Evolutionary conservation across 2,797 vertebrate species (phyloP).

Genomic region (Anguilla obscura): DNA sequence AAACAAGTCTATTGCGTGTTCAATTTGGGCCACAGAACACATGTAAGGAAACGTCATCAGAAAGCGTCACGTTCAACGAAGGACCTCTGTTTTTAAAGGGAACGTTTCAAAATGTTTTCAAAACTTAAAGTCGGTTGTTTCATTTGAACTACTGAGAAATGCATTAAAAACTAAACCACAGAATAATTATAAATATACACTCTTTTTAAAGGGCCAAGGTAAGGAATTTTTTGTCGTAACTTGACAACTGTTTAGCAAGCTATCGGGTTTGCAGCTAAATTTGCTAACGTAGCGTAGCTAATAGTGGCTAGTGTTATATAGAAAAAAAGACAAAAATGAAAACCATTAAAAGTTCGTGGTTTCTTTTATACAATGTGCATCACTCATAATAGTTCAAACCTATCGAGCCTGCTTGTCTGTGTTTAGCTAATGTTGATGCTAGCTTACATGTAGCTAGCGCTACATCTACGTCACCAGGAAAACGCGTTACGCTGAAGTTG

Average conservation of each 20-base stretch:
- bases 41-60: slow-evolving; percentile 28
- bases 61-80: slow-evolving; percentile 38
- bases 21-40: not conserved
- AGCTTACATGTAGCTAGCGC: too few species aligned
- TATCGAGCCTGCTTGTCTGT: too few species aligned
- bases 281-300: not conserved
- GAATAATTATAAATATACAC: not conserved
- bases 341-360: not conserved
- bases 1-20: not conserved
- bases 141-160: not conserved
- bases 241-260: not conserved
- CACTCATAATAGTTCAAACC: not conserved
- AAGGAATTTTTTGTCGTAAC: slow-evolving; percentile 5
- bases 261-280: slow-evolving; percentile 9
- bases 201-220: not conserved
- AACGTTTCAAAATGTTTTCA: slow-evolving; percentile 14
- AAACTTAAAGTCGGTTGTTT: slow-evolving; percentile 18
- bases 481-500: too few species aligned
- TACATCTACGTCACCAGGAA: too few species aligned
- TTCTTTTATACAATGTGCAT: not conserved
- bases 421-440: too few species aligned
- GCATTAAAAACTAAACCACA: slow-evolving; percentile 1
- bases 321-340: not conserved
- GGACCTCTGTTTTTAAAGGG: slow-evolving; percentile 56
- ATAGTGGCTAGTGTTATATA: not conserved